phyloP scores from a whole-genome alignment of 2,113 vertebrate genomes.

The Phyllopteryx taeniolatus region DNA sequence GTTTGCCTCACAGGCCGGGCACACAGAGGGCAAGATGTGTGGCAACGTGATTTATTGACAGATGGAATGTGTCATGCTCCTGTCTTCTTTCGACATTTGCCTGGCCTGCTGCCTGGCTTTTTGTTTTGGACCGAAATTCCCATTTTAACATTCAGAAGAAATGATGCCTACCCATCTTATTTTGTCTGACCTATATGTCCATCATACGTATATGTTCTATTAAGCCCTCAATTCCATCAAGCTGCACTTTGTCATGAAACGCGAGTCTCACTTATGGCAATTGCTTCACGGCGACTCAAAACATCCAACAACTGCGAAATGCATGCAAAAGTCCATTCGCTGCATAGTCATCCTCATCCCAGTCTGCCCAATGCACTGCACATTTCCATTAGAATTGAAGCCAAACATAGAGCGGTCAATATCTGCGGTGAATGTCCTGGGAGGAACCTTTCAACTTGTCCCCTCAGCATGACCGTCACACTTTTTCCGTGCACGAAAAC shows the following conservation, averaged over 20 bases:
- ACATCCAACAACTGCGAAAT: conserved; percentile 36
- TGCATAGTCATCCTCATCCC: conserved; percentile 65
- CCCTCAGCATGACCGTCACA: conserved; percentile 44
- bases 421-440: conserved; percentile 46
- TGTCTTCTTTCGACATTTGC: conserved; percentile 44
- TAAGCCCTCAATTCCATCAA: conserved; percentile 32
- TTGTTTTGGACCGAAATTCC: background rate
- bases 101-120: conserved; percentile 23
- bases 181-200: background rate
- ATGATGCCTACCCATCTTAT: background rate
- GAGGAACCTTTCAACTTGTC: conserved; percentile 48
- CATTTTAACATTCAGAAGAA: background rate
- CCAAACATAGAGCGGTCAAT: conserved; percentile 57
- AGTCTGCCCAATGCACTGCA: conserved; percentile 26
- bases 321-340: conserved; percentile 48
- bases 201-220: background rate
- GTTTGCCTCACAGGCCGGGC: conserved; percentile 52
- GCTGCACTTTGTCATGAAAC: conserved; percentile 23
- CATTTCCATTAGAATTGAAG: conserved; percentile 13
- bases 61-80: conserved; percentile 43
- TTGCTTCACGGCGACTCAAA: conserved; percentile 12
- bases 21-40: conserved; percentile 29
- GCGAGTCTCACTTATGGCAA: conserved; percentile 26
- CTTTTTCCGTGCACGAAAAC: conserved; percentile 47
- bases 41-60: conserved; percentile 52